phyloP scores from a whole-genome alignment of 1,140 invertebrate genomes.

The Probaryconus sp. region DNA sequence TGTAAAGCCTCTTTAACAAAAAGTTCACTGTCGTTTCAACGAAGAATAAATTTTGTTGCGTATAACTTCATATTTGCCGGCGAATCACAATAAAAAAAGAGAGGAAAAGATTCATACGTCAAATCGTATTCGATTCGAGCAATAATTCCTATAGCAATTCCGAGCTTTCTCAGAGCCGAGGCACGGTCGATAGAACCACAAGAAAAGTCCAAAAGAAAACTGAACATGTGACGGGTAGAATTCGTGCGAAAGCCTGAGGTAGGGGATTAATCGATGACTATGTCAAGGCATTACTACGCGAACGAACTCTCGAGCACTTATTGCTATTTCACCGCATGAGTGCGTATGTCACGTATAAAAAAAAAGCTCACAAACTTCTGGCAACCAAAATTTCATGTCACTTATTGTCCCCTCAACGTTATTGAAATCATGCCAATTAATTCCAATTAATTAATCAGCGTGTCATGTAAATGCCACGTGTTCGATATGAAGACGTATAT shows the following conservation, averaged over 20 bases:
- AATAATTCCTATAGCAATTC: slow-evolving; percentile 42
- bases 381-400: slow-evolving; percentile 20
- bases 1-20: background rate
- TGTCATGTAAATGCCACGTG: no score
- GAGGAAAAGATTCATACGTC: slow-evolving; percentile 31
- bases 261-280: slow-evolving; percentile 61
- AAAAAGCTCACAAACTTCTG: slow-evolving; percentile 6
- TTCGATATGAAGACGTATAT: no score
- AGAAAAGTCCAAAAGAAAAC: slow-evolving; percentile 58
- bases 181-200: slow-evolving; percentile 48
- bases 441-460: slow-evolving; percentile 4
- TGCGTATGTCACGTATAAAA: slow-evolving; percentile 32
- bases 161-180: slow-evolving; percentile 5
- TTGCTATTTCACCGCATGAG: slow-evolving; percentile 21
- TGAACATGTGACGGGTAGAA: slow-evolving; percentile 50
- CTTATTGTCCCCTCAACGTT: slow-evolving; percentile 7
- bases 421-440: background rate
- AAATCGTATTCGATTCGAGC: slow-evolving; percentile 38
- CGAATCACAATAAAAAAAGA: slow-evolving; percentile 17
- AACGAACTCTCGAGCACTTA: slow-evolving; percentile 38
- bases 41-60: slow-evolving; percentile 10
- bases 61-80: slow-evolving; percentile 26
- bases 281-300: slow-evolving; percentile 57
- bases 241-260: slow-evolving; percentile 44
- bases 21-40: background rate